Percentiles rank a stretch among this genome's conserved stretches.
phyloP scores from a whole-genome alignment of 2,797 vertebrate species.

The Myoxocephalus aenaeus region DNA sequence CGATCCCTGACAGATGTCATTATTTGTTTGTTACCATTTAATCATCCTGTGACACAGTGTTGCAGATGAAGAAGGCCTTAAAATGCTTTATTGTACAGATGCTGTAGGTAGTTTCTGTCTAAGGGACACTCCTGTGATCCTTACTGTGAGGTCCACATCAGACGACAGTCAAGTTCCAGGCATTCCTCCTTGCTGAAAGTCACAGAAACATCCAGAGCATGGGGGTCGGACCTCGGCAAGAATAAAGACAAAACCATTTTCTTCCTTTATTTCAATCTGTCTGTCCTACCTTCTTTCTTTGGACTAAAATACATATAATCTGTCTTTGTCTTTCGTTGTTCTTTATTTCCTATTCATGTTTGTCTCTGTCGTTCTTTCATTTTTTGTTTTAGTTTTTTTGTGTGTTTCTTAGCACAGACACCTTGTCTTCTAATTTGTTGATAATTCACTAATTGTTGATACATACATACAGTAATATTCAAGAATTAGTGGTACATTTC shows the following conservation, averaged over 20 bases:
- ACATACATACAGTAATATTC: not conserved
- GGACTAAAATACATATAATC: not conserved
- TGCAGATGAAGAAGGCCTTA: conserved; percentile 8
- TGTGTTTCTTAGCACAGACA: not conserved
- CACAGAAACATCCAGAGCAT: not conserved
- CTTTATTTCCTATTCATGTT: not conserved
- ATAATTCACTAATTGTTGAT: not conserved
- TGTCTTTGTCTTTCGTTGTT: not conserved
- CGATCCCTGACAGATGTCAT: not conserved
- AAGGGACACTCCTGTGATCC: not conserved
- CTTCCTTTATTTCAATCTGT: not conserved
- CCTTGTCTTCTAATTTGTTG: not conserved
- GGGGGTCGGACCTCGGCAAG: not conserved
- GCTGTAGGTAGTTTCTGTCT: conserved; percentile 12
- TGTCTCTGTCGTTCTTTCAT: not conserved
- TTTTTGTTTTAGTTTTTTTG: not conserved
- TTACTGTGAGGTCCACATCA: not conserved
- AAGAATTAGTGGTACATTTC: not conserved
- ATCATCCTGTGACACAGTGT: conserved; percentile 16
- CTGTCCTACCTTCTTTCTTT: not conserved
- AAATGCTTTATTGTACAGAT: conserved; percentile 35
- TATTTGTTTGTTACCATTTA: conserved; percentile 7
- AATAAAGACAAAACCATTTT: not conserved
- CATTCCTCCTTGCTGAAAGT: conserved; percentile 1
- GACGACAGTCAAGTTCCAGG: conserved; percentile 3